Evolutionary conservation across 2,888 invertebrate genomes (phyloP), one percentile per base, ranked within the genome.

Genomic region (Drosophila meridiana): DNA sequence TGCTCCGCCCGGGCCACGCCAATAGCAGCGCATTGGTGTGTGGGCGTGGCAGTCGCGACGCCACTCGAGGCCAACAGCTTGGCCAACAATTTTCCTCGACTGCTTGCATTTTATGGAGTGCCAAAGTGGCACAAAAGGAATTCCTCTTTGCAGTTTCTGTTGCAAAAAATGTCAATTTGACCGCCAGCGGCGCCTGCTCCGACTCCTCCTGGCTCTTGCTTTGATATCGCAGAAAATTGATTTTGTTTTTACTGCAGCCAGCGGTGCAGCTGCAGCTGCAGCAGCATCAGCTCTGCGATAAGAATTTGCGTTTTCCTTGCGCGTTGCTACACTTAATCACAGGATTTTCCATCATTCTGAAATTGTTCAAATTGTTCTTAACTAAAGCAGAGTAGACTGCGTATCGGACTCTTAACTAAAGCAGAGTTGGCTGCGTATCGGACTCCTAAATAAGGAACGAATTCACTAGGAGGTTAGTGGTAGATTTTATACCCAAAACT

Each of bases 41-140:
- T 45, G 82, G 85, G 85, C 73, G 82, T 76, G 79, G 69, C 67
- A 53, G 3, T 45, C 36, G 26, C 67, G 36, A 26, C 36, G 68
- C 38, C 45, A 56, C 53, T 64, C 63, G 40, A 59, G 50, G 61
- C 47, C 66, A 56, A 43, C 34, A 38, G 38, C 61, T 70, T 57
- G 72, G 36, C 58, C 64, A 69, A 52, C 65, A 60, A 63, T 56
- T 68, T 68, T 40, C 56, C 66, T 64, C 67, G 56, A 56, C 72
- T 82, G 78, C 76, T 65, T 70, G 62, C 68, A 69, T 88, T 86
- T 83, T 74, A 85, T 83, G 32, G 83, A 88, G 88, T 89, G 90
- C 69, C 88, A 85, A 78, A 75, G 62, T 80, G 78, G 61, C 67
- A 65, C 40, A 66, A 70, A 42, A n/a, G 72, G 68, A 89, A 76